Evolutionary conservation across 2,888 invertebrate genomes (phyloP), one percentile per base, ranked within the genome.

Genomic region (Nomada flava): DNA sequence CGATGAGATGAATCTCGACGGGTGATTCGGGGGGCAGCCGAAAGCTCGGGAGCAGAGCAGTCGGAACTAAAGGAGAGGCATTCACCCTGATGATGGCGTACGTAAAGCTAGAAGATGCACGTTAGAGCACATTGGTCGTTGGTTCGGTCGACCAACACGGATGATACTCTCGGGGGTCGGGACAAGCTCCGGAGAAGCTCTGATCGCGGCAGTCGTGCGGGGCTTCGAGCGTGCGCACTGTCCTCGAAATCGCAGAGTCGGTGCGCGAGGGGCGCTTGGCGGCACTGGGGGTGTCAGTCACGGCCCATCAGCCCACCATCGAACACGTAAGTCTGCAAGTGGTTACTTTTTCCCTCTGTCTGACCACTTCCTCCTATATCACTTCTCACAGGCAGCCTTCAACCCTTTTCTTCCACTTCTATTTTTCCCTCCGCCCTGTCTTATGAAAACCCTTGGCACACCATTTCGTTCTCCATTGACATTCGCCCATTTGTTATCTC

Each of bases 231-330:
- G 73, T 92, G 92, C 92, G 92, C 92, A 87, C 84, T 90, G 75
- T 44, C 85, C 88, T 87, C 86, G 86, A 81, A 89, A 91, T 90
- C 85, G 88, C 83, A 64, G 82, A 73, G 67, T 79, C 69, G 87
- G 88, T 86, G 88, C 86, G 87, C 89, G 90, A 88, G 91, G 92
- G 92, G 91, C 92, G 92, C 92, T 91, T 92, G 91, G 91, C 87
- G 88, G 86, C 90, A 89, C 90, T 90, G 89, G 92, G 93, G 93
- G 90, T 92, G 92, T 92, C 92, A 93, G 93, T 93, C 93, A 92
- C 92, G 93, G 93, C 92, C 93, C 91, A 92, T 91, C 93, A 91
- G 93, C 91, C 92, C 91, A 91, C 88, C 92, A 91, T 89, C 91
- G 91, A 92, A 88, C 93, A 93, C 93, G 93, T 93, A 93, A 93